Percentiles rank a stretch among this genome's conserved stretches.
phyloP scores from a whole-genome alignment of 2,888 invertebrate genomes.

The Automeris io region DNA sequence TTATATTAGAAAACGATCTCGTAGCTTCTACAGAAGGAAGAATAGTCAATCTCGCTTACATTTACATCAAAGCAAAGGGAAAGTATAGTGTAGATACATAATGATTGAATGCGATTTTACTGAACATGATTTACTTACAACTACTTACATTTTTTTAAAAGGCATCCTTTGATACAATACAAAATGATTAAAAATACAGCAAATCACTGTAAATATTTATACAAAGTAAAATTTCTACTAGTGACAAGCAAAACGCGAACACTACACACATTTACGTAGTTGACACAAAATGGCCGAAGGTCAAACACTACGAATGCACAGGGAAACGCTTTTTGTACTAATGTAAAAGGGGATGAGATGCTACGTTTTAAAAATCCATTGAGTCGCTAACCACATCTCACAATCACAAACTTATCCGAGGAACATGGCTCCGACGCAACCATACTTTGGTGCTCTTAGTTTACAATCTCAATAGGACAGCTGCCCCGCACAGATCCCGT shows the following conservation, averaged over 20 bases:
- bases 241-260: slow-evolving; percentile 60
- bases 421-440: slow-evolving; percentile 1
- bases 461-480: slow-evolving; percentile 6
- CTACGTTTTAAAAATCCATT: slow-evolving; percentile 31
- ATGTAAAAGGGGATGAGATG: slow-evolving; percentile 39
- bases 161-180: slow-evolving; percentile 68
- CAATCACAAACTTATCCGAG: neutral
- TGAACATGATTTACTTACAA: slow-evolving; percentile 51
- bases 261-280: slow-evolving; percentile 44
- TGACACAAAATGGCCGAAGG: slow-evolving; percentile 47
- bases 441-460: slow-evolving; percentile 39
- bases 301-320: slow-evolving; percentile 47
- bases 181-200: slow-evolving; percentile 48
- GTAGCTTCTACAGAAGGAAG: slow-evolving; percentile 38
- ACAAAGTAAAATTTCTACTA: slow-evolving; percentile 51
- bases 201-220: slow-evolving; percentile 51
- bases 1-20: slow-evolving; percentile 29
- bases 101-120: slow-evolving; percentile 55
- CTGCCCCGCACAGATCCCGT: slow-evolving; percentile 3
- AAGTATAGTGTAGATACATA: slow-evolving; percentile 38
- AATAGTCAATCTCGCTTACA: slow-evolving; percentile 40
- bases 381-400: slow-evolving; percentile 1
- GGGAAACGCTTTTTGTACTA: slow-evolving; percentile 66
- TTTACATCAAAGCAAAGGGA: slow-evolving; percentile 47
- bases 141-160: slow-evolving; percentile 72